phyloP scores from a whole-genome alignment of 2,797 vertebrate genomes.

The Alauda arvensis region DNA sequence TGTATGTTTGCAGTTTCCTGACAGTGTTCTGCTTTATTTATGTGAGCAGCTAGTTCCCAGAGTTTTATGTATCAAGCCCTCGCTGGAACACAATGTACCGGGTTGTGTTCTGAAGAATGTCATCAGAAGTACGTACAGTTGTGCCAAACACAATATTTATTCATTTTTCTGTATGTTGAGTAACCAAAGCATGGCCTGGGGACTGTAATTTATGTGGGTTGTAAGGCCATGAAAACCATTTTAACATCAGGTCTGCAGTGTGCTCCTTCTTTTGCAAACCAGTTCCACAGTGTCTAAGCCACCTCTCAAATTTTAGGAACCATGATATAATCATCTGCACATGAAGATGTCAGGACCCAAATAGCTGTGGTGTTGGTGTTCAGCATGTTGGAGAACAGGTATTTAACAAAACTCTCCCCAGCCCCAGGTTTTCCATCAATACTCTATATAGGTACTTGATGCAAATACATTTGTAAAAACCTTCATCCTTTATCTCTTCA shows the following conservation, averaged over 20 bases:
- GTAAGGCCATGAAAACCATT: not conserved
- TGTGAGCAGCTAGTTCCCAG: not conserved
- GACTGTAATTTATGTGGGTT: not conserved
- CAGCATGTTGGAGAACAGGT: not conserved
- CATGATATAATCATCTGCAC: not conserved
- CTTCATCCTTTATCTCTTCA: not conserved
- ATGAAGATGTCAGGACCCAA: not conserved
- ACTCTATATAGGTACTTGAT: not conserved
- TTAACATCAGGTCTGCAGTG: not conserved
- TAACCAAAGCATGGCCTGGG: not conserved
- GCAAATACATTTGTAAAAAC: not conserved
- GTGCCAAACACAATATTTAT: not conserved
- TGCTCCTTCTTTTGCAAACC: constrained; percentile 7
- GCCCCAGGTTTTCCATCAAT: not conserved
- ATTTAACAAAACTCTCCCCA: not conserved
- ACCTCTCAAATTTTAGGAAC: not conserved
- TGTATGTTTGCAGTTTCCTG: not conserved
- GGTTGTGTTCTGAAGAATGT: not conserved
- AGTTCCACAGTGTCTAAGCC: not conserved
- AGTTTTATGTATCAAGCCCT: not conserved
- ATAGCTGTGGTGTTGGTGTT: not conserved
- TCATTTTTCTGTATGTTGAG: not conserved
- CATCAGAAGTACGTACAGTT: not conserved
- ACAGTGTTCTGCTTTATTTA: not conserved
- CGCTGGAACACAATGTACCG: not conserved